Conservation (phyloP, 2,113 vertebrate genomes). For the Myrmecobius fasciatus region DNA sequence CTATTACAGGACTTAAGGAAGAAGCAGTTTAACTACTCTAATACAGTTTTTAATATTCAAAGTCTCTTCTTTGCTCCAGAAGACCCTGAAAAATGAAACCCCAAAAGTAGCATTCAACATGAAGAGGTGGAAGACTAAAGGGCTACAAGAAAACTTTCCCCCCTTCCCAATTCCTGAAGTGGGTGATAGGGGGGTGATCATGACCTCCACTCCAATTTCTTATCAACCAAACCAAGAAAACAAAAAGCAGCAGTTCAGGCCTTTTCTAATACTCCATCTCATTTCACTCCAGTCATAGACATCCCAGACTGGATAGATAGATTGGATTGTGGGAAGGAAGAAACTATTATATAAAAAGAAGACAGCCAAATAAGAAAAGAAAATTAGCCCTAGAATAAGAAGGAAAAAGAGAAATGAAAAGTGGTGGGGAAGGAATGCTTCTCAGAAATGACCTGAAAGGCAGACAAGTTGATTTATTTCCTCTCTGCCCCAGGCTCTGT, state of each 20-base stretch:
- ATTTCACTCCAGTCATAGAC: neutral
- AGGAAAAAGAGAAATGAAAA: neutral
- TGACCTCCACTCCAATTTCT: neutral
- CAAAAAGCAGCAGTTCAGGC: neutral
- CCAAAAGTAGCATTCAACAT: neutral
- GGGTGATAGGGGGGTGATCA: neutral
- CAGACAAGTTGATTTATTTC: neutral
- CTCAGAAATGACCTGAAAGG: neutral
- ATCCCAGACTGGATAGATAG: slow-evolving; percentile 34
- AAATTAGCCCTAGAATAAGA: slow-evolving; percentile 28
- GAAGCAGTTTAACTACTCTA: neutral
- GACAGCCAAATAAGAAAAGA: slow-evolving; percentile 21
- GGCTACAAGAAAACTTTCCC: neutral
- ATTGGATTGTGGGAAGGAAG: slow-evolving; percentile 57
- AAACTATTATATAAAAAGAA: slow-evolving; percentile 49
- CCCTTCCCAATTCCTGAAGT: slow-evolving; percentile 1
- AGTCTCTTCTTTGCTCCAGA: slow-evolving; percentile 5
- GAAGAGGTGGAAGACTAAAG: slow-evolving; percentile 14
- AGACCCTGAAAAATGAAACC: slow-evolving; percentile 21
- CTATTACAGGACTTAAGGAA: neutral
- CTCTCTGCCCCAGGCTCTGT: neutral
- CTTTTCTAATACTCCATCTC: neutral
- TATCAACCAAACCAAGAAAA: neutral
- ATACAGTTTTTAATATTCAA: slow-evolving; percentile 32
- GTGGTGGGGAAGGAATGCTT: neutral